Percentiles rank a stretch among this genome's conserved stretches.
Evolutionary conservation across 2,888 invertebrate species (phyloP).

Genomic region (Tenthredo mesomela): DNA sequence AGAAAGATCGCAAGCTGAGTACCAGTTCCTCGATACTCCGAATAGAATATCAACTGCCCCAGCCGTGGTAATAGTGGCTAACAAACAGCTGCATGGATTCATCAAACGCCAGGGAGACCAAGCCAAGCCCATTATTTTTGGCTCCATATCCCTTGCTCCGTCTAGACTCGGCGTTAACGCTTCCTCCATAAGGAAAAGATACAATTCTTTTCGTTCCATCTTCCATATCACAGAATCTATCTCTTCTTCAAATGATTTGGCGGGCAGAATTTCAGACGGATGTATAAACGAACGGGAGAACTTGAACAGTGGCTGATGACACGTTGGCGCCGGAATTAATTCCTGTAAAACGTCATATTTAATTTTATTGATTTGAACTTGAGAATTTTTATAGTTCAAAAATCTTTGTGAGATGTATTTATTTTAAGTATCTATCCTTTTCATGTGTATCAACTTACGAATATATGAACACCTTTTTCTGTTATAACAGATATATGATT

Average conservation of each 20-base stretch:
- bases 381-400: neutral
- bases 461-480: slow-evolving; percentile 72
- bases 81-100: slow-evolving; percentile 66
- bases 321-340: slow-evolving; percentile 69
- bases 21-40: slow-evolving; percentile 68
- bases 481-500: slow-evolving; percentile 74
- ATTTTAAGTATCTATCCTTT: neutral
- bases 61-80: slow-evolving; percentile 68
- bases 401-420: neutral
- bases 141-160: slow-evolving; percentile 59
- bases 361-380: neutral
- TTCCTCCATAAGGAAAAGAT: slow-evolving; percentile 67
- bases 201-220: slow-evolving; percentile 68
- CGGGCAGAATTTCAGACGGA: slow-evolving; percentile 66
- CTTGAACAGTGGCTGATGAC: slow-evolving; percentile 64
- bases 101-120: slow-evolving; percentile 72
- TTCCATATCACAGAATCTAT: slow-evolving; percentile 62
- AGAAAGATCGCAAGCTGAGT: slow-evolving; percentile 67
- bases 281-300: slow-evolving; percentile 71
- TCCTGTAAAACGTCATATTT: slow-evolving; percentile 63
- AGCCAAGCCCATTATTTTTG: slow-evolving; percentile 64
- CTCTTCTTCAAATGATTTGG: slow-evolving; percentile 59
- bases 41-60: slow-evolving; percentile 69
- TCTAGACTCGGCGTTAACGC: slow-evolving; percentile 68
- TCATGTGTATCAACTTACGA: slow-evolving; percentile 68